These are phyloP conservation scores for Crotalus viridis DNA, from an alignment of 2,113 vertebrate genomes.

Conservation along the genomic window DNA sequence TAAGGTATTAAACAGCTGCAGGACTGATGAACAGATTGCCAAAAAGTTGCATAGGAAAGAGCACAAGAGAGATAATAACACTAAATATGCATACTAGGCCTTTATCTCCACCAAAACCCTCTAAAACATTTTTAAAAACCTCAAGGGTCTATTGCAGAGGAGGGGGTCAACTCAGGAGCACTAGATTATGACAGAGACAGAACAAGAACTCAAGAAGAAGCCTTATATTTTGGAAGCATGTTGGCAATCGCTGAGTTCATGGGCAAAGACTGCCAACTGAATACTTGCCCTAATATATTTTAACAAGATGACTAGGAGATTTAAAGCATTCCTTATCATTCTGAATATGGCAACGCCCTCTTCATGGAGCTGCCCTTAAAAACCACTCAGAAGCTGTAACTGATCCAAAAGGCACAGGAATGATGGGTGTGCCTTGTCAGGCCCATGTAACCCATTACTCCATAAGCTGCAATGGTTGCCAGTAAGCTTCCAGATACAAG, in stretches of 20 bases:
- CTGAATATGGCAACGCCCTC: too few relatives aligned
- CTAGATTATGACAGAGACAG: background rate
- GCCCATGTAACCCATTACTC: too few relatives aligned
- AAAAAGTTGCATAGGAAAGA: background rate
- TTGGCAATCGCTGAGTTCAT: background rate
- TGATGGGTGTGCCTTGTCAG: too few relatives aligned
- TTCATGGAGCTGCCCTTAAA: too few relatives aligned
- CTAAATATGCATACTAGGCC: background rate
- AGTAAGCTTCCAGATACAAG: too few relatives aligned
- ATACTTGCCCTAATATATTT: background rate
- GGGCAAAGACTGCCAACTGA: background rate
- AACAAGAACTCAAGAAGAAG: background rate
- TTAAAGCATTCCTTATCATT: background rate
- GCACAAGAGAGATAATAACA: background rate
- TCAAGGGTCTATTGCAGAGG: background rate
- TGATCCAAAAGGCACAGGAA: too few relatives aligned
- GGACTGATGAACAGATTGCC: background rate
- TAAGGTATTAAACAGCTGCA: background rate
- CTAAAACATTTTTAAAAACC: background rate
- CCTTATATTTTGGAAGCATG: background rate
- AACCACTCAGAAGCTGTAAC: too few relatives aligned
- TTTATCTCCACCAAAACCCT: background rate
- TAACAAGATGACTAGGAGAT: background rate
- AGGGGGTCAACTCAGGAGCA: background rate
- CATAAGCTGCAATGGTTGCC: too few relatives aligned